Base-by-base conservation (phyloP, 2,888 invertebrate genomes). In the Tenthredo amoena region DNA sequence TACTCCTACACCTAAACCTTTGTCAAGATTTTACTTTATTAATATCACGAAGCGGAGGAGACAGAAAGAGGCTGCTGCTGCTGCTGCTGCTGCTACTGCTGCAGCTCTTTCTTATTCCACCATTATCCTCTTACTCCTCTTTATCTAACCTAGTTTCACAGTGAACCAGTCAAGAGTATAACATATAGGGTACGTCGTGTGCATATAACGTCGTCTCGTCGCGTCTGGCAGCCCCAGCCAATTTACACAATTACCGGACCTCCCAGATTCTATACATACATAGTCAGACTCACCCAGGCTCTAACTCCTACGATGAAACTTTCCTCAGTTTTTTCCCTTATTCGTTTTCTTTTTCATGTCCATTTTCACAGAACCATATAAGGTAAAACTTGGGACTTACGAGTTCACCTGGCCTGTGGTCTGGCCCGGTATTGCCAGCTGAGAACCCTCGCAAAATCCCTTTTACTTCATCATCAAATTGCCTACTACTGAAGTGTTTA, bases 391-490 rank as follows among this genome's bases (percentile, higher is more conserved):
- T 62, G 10, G 62, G 62, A 62, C 62, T 26, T 62, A 26, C 3
- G 21, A 26, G 62, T 62, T 62, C 12, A 62, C 26, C 62, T 26
- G 26, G 10, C 21, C 62, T 26, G 62, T 26, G 62, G 62, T 62
- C 21, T 18, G 9, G 55, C 31, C 34, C 3, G 34, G 77, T 77
- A 55, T 77, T 77, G 34, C 77, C 55, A 47, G 26, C 43, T 5
- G 68, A 31, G 77, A 26, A 81, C 62, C 81, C 81, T 58, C 40
- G 81, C 37, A 12, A 58, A 62, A 81, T 21, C 77, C 81, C 55
- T 81, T 81, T 62, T 81, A 81, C 81, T 62, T 40, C 58, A 81
- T 81, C 81, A 81, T 81, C 81, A 81, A 81, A 62, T 81, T 81
- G 50, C 77, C 77, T 47, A 31, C 37, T 37, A 62, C 81, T 12